Base-by-base conservation (phyloP, 2,113 vertebrate species). In the Sander lucioperca region DNA sequence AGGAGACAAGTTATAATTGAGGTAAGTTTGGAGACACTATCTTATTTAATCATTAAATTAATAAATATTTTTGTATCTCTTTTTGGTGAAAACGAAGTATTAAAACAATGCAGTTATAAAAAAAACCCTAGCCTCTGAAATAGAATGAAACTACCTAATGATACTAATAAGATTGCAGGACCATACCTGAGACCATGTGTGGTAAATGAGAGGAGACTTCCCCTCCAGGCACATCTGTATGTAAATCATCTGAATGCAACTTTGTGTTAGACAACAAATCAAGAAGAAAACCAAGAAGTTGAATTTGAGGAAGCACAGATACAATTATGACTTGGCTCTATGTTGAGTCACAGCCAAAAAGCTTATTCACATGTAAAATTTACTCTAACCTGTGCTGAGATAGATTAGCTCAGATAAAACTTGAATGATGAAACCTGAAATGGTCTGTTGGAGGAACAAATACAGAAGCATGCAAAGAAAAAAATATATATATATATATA, bases 281-380 rank as follows among this genome's bases (percentile, higher is more conserved):
- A 16, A 66, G 7, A 21, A 50, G 2, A 64, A 70, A 64, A 64
- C 6, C 33, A 48, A 74, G 21, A 68, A 27, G 57, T 16, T 43
- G 18, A 48, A 21, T 63, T 67, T 82, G 69, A 72, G 62, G 79
- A 82, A 76, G 79, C 63, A 5, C n/a, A 12, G 39, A 27, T 43
- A 62, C 43, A 69, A 47, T 5, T 39, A 85, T 82, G 75, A 89
- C 77, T 65, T 1, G 3, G 48, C 77, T 67, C 12, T 6, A 47
- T 23, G 64, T 63, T 67, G 73, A 88, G 63, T 89, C 84, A 72
- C 30, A 68, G 57, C 67, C 27, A n/a, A 33, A 10, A 69, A 50
- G 27, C 25, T 43, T 72, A 54, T 27, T 36, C 27, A 23, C 19
- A 1, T 25, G 25, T 27, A 25, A 53, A 33, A 63, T 64, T 43